These are phyloP conservation scores for Paracyclopina nana DNA, from an alignment of 1,140 invertebrate species.

Conservation along the genomic window DNA sequence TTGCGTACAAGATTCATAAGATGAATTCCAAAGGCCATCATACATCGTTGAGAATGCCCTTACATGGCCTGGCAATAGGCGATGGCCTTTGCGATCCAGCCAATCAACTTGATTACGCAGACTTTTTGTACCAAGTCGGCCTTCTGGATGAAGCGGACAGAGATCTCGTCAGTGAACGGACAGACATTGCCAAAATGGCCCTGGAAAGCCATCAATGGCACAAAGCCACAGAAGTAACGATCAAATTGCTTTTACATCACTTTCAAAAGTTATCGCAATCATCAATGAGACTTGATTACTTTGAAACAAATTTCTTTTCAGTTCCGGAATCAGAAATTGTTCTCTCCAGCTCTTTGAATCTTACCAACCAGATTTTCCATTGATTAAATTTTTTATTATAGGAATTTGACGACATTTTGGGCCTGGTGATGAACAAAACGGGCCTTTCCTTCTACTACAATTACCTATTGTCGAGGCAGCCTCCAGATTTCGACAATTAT, in stretches of 20 bases:
- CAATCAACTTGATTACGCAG: conserved; percentile 50
- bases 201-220: no score
- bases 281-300: no score
- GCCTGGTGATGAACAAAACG: conserved; percentile 50
- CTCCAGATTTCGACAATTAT: conserved; percentile 26
- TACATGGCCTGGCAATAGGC: conserved; percentile 46
- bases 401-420: conserved; percentile 43
- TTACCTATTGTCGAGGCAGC: conserved; percentile 38
- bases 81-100: conserved; percentile 60
- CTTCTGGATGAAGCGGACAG: conserved; percentile 43
- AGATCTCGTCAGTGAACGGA: conserved; percentile 36
- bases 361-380: no score
- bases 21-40: conserved; percentile 1
- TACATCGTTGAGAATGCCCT: neutral
- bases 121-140: conserved; percentile 57
- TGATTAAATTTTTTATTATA: conserved; percentile 23
- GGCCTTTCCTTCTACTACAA: conserved; percentile 57
- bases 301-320: no score
- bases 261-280: no score
- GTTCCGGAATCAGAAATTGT: no score
- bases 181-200: no score
- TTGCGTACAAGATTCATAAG: conserved; percentile 9
- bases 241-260: no score
- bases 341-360: no score
- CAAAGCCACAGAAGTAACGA: no score